Conservation (phyloP, 2,113 vertebrate species). For the Gymnobelideus leadbeateri region DNA sequence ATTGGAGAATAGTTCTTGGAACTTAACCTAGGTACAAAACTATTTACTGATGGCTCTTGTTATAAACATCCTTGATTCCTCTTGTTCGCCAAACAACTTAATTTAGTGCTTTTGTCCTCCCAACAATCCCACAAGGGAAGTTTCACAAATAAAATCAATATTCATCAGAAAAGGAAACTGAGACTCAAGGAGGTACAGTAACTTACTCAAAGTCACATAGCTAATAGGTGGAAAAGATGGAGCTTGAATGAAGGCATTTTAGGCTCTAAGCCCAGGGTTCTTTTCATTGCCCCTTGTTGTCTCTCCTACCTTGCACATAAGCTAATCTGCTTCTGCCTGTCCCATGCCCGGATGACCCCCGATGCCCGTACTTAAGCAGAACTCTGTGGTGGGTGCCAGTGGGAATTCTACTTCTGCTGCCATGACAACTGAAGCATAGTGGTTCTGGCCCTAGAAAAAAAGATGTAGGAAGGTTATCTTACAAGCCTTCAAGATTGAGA, state of each 20-base stretch:
- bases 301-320: not conserved
- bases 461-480: not conserved
- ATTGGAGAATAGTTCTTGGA: not conserved
- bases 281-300: not conserved
- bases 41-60: not conserved
- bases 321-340: not conserved
- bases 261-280: not conserved
- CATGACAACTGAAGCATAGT: slow-evolving; percentile 4
- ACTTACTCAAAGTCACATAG: not conserved
- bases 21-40: not conserved
- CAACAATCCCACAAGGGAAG: not conserved
- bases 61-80: not conserved
- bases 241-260: not conserved
- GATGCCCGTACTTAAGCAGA: not conserved
- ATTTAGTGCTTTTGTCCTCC: not conserved
- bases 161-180: not conserved
- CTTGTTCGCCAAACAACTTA: not conserved
- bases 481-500: not conserved
- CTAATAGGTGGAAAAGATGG: not conserved
- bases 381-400: not conserved
- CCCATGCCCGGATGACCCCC: not conserved
- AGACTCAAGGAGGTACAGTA: not conserved
- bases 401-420: not conserved
- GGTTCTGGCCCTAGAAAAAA: not conserved
- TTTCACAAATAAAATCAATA: not conserved